Percentiles rank a stretch among this genome's conserved stretches.
Conservation (phyloP, 2,888 invertebrate species). For the Xanthia togata region DNA sequence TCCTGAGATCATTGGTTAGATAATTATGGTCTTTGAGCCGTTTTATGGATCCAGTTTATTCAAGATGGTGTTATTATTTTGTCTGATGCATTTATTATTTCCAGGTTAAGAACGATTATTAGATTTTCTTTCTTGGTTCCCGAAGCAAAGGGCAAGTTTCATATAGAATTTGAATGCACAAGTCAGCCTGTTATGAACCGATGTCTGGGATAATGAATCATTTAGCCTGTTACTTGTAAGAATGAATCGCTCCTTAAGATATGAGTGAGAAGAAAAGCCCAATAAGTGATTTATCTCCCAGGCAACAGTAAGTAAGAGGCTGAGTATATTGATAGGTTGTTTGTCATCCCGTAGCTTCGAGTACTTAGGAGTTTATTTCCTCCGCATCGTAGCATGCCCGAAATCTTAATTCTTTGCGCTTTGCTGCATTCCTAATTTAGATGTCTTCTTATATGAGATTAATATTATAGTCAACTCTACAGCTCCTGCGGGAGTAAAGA, state of each 20-base stretch:
- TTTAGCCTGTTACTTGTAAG: constrained; percentile 5
- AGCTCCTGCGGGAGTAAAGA: not conserved
- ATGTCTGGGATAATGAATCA: constrained; percentile 6
- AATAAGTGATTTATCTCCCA: constrained; percentile 32
- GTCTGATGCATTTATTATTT: not conserved
- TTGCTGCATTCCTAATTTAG: not conserved
- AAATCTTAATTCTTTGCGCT: not conserved
- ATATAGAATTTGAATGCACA: not conserved
- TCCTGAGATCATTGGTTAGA: no score
- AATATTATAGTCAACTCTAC: not conserved
- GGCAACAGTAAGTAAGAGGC: constrained; percentile 12
- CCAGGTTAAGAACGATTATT: not conserved
- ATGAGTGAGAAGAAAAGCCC: constrained; percentile 2
- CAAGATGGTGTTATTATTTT: not conserved
- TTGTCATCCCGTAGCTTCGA: not conserved
- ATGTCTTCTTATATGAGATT: not conserved
- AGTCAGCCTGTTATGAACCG: constrained; percentile 8
- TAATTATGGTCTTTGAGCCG: not conserved
- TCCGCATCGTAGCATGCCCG: not conserved
- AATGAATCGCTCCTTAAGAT: not conserved
- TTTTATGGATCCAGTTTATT: not conserved
- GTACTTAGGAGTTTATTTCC: not conserved
- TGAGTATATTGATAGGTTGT: constrained; percentile 2
- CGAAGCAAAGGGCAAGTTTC: not conserved
- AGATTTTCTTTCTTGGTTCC: not conserved